Conservation (phyloP, 2,888 invertebrate species). For the Seira musarum region DNA sequence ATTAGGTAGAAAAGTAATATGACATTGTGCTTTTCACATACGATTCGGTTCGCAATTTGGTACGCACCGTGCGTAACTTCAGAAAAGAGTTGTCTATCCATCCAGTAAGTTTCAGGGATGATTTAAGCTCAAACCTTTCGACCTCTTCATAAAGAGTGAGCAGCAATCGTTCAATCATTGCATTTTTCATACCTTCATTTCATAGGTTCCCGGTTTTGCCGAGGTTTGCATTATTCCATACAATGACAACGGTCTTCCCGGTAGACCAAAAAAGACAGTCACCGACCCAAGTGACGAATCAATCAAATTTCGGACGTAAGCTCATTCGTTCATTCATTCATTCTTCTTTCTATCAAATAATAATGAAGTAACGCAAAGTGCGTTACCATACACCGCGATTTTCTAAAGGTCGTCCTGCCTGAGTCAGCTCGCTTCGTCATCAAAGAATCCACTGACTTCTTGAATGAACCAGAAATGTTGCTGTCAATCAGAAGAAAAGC, state of each 20-base stretch:
- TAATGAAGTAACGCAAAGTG: neutral
- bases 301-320: conserved; percentile 56
- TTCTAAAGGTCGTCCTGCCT: conserved; percentile 36
- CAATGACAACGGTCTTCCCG: too few species aligned
- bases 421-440: conserved; percentile 25
- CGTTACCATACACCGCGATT: neutral
- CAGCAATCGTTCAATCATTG: too few species aligned
- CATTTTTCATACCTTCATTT: neutral
- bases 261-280: conserved; percentile 13
- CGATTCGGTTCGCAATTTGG: neutral
- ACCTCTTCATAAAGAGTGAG: too few species aligned
- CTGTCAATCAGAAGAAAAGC: conserved; percentile 44
- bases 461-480: conserved; percentile 20
- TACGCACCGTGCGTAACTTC: conserved; percentile 41
- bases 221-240: too few species aligned
- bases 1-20: neutral
- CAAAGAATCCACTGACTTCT: neutral
- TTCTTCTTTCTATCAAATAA: too few species aligned
- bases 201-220: too few species aligned
- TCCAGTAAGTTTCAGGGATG: too few species aligned
- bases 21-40: too few species aligned
- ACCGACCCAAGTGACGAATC: conserved; percentile 63
- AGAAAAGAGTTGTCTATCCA: conserved; percentile 40
- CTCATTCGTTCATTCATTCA: conserved; percentile 17
- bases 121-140: too few species aligned